Percentiles rank a stretch among this genome's conserved stretches.
Conservation (phyloP, 2,113 vertebrate species). For the Atractosteus spatula region DNA sequence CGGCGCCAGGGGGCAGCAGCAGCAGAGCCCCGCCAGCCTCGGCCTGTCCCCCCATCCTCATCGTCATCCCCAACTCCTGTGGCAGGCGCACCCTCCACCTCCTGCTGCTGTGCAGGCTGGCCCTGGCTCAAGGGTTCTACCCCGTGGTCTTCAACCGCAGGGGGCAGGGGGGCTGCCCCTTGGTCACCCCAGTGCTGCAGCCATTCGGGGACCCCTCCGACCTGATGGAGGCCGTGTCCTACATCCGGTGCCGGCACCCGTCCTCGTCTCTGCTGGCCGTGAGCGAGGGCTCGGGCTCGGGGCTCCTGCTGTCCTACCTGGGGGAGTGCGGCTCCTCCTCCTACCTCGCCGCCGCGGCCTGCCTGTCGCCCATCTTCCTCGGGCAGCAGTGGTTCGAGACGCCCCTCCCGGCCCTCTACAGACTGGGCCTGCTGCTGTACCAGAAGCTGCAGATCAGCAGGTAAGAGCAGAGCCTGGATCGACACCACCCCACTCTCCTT, state of each 20-base stretch:
- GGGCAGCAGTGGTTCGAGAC: slow-evolving; percentile 80
- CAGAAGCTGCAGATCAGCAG: slow-evolving; percentile 77
- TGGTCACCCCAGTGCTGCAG: slow-evolving; percentile 64
- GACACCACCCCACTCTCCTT: not conserved
- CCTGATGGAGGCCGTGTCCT: slow-evolving; percentile 71
- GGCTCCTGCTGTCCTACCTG: slow-evolving; percentile 78
- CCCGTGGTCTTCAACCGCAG: slow-evolving; percentile 73
- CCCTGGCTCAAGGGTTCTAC: slow-evolving; percentile 68
- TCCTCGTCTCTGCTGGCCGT: slow-evolving; percentile 64
- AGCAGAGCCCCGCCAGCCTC: slow-evolving; percentile 23
- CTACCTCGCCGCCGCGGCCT: slow-evolving; percentile 69
- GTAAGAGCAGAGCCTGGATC: slow-evolving; percentile 47
- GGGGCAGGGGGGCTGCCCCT: slow-evolving; percentile 67
- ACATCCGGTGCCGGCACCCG: slow-evolving; percentile 72
- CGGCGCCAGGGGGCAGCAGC: slow-evolving; percentile 31
- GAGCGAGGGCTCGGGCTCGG: slow-evolving; percentile 83
- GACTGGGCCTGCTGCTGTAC: slow-evolving; percentile 66
- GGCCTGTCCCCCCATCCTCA: slow-evolving; percentile 56
- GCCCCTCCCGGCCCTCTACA: slow-evolving; percentile 67
- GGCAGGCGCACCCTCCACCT: slow-evolving; percentile 70
- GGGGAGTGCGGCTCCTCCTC: slow-evolving; percentile 84
- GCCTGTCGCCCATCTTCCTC: slow-evolving; percentile 80
- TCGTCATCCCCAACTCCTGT: slow-evolving; percentile 74
- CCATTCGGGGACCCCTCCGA: slow-evolving; percentile 79
- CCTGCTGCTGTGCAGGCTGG: slow-evolving; percentile 63